phyloP scores from a whole-genome alignment of 2,888 invertebrate genomes.

The Seira sanloemensis region DNA sequence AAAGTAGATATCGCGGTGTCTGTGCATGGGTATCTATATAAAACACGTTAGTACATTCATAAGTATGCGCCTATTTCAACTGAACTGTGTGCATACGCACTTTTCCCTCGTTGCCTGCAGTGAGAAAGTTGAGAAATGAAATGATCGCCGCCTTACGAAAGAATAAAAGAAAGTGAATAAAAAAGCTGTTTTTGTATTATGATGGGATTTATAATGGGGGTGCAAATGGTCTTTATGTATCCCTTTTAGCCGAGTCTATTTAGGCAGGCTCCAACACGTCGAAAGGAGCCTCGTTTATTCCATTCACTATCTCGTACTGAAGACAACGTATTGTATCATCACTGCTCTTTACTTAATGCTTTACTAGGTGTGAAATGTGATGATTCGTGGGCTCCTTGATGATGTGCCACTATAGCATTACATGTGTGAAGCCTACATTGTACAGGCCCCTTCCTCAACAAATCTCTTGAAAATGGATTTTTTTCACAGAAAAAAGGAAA shows the following conservation, averaged over 20 bases:
- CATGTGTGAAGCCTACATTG: no score
- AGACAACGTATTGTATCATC: neutral
- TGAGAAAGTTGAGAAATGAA: neutral
- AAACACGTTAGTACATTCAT: no score
- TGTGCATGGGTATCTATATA: no score
- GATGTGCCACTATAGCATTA: no score
- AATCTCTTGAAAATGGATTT: no score
- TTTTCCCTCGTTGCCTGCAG: neutral
- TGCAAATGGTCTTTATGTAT: conserved; percentile 47
- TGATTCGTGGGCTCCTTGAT: neutral
- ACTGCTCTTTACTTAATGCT: neutral
- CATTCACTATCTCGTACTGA: neutral
- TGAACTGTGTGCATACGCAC: conserved; percentile 15
- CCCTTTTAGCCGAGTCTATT: conserved; percentile 4
- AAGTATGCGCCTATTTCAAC: neutral
- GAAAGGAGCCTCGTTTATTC: no score
- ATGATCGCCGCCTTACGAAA: neutral
- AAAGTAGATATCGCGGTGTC: neutral
- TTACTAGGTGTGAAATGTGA: neutral
- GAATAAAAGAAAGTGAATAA: neutral
- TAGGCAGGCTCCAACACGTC: neutral
- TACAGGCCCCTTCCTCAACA: no score
- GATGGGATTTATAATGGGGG: conserved; percentile 40
- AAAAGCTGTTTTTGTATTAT: conserved; percentile 19
- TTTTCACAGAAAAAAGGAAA: no score